A percentile compares a stretch with the other conserved stretches of the same genome.
These are phyloP conservation scores for Incurvaria masculella DNA, from an alignment of 2,888 invertebrate species.

Conservation along the genomic window DNA sequence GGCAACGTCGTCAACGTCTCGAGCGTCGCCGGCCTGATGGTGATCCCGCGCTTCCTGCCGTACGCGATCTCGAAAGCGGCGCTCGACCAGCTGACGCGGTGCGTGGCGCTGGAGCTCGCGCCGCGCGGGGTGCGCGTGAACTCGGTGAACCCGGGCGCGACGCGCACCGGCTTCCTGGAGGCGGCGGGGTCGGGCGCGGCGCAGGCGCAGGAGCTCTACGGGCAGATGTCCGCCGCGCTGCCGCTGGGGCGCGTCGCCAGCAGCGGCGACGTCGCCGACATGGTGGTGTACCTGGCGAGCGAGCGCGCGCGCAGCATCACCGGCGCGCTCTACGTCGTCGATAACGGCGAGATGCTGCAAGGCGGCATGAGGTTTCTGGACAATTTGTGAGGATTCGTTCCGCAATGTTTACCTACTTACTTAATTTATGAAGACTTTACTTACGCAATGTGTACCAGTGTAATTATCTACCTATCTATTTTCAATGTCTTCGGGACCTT, in stretches of 20 bases:
- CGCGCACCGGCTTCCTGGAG: conserved; percentile 59
- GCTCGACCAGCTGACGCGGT: conserved; percentile 89
- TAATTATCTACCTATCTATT: too few relatives aligned
- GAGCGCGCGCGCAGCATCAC: conserved; percentile 33
- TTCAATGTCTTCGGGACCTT: too few relatives aligned
- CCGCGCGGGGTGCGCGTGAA: conserved; percentile 78
- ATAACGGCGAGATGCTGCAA: conserved; percentile 34
- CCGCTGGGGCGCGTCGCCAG: conserved; percentile 20
- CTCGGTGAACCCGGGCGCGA: conserved; percentile 91
- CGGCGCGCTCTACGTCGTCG: conserved; percentile 47
- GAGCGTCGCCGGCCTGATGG: conserved; percentile 77
- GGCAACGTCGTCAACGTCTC: conserved; percentile 92
- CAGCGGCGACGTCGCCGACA: conserved; percentile 31
- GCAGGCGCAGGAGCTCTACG: conserved; percentile 24
- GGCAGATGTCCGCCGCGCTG: conserved; percentile 21
- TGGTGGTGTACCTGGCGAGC: conserved; percentile 34
- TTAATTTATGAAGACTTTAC: too few relatives aligned
- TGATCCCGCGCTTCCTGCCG: conserved; percentile 69
- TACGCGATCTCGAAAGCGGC: conserved; percentile 93
- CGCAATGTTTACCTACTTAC: too few relatives aligned
- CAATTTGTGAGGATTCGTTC: not conserved
- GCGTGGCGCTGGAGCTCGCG: conserved; percentile 80
- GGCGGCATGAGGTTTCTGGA: not conserved
- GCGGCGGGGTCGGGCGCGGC: conserved; percentile 27
- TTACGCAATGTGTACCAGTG: too few relatives aligned